These are phyloP conservation scores for Spilosoma lubricipeda DNA, from an alignment of 2,888 invertebrate species.

Conservation along the genomic window DNA sequence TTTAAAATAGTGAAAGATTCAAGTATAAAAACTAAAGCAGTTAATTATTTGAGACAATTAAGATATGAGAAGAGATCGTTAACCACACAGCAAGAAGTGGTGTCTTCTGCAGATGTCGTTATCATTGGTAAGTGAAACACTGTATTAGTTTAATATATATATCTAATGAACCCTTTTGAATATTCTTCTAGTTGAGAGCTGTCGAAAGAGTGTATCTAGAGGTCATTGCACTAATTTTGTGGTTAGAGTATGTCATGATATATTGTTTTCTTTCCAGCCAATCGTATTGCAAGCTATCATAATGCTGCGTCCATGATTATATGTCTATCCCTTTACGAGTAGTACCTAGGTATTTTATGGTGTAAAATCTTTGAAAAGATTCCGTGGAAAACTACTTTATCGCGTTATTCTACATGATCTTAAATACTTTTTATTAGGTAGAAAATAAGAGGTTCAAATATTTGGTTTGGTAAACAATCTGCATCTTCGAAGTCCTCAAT, in stretches of 20 bases:
- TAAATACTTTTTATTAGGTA: not conserved
- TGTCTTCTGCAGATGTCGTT: slow-evolving; percentile 90
- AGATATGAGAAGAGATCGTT: slow-evolving; percentile 58
- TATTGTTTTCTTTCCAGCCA: not conserved
- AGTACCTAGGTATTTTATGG: not conserved
- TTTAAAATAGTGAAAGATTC: slow-evolving; percentile 71
- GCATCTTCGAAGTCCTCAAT: not conserved
- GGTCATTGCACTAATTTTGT: not conserved
- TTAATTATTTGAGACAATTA: slow-evolving; percentile 63
- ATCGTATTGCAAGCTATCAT: not conserved
- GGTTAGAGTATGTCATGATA: not conserved
- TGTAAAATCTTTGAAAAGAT: not conserved
- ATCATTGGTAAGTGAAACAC: slow-evolving; percentile 87
- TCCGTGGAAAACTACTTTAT: not conserved
- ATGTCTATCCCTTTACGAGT: not conserved
- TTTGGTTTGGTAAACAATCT: not conserved
- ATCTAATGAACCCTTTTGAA: not conserved
- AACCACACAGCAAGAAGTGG: slow-evolving; percentile 66
- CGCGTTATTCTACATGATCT: not conserved
- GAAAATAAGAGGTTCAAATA: not conserved
- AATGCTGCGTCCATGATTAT: not conserved
- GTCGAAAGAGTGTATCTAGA: not conserved
- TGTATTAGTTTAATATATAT: not conserved
- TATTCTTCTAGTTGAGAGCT: not conserved
- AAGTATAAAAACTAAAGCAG: slow-evolving; percentile 59